phyloP scores from a whole-genome alignment of 2,113 vertebrate genomes.

The Dipodomys ordii region DNA sequence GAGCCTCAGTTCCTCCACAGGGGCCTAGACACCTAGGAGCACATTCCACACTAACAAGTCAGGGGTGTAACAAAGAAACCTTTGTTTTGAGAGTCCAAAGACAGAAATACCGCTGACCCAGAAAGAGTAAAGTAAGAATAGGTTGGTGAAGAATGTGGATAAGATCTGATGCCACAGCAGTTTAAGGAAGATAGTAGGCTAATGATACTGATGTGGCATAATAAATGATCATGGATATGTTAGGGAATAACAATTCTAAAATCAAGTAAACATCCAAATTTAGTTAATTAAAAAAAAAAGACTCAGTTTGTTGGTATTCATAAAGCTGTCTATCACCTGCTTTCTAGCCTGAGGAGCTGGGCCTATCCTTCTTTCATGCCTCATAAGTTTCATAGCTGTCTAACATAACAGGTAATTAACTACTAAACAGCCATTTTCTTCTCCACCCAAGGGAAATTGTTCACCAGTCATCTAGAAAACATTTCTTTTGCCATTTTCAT shows the following conservation, averaged over 20 bases:
- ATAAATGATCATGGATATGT: neutral
- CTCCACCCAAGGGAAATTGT: slow-evolving; percentile 82
- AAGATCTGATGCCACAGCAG: slow-evolving; percentile 25
- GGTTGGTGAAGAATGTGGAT: neutral
- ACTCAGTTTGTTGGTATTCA: neutral
- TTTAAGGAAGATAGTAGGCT: slow-evolving; percentile 13
- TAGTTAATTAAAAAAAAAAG: neutral
- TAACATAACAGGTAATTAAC: slow-evolving; percentile 86
- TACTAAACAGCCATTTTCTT: slow-evolving; percentile 84
- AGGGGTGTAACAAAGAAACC: neutral
- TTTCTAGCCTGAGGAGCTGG: slow-evolving; percentile 61
- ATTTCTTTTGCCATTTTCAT: slow-evolving; percentile 80
- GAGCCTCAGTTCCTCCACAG: neutral
- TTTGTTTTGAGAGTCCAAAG: slow-evolving; percentile 7
- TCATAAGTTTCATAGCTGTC: slow-evolving; percentile 82
- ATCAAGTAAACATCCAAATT: slow-evolving; percentile 11
- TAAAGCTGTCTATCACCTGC: slow-evolving; percentile 36
- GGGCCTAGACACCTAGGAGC: neutral
- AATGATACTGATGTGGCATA: slow-evolving; percentile 12
- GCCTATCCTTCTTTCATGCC: slow-evolving; percentile 73
- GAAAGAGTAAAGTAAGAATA: neutral
- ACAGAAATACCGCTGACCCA: neutral
- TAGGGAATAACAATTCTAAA: neutral
- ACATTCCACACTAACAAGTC: neutral
- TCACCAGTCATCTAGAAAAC: slow-evolving; percentile 83